phyloP scores from a whole-genome alignment of 2,113 vertebrate species.

The Proterorhinus semilunaris region DNA sequence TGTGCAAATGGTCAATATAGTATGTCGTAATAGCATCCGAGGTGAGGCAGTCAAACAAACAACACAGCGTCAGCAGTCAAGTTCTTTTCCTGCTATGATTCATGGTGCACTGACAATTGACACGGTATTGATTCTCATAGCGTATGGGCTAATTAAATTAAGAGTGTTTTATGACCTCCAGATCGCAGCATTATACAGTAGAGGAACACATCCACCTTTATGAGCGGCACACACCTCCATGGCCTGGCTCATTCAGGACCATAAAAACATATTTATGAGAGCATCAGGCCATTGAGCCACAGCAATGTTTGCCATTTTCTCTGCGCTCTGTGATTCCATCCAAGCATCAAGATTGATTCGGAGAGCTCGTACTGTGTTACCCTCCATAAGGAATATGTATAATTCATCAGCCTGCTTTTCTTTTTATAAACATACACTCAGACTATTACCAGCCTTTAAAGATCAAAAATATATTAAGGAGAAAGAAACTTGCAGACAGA shows the following conservation, averaged over 20 bases:
- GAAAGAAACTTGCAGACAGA: constrained; percentile 30
- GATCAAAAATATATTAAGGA: constrained; percentile 42
- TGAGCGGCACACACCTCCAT: constrained; percentile 66
- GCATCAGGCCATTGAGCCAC: constrained; percentile 74
- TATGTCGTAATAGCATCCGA: constrained; percentile 21
- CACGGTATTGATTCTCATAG: constrained; percentile 67
- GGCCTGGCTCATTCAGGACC: constrained; percentile 62
- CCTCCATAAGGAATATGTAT: constrained; percentile 77
- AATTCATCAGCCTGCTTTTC: constrained; percentile 67
- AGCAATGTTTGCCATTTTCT: constrained; percentile 78
- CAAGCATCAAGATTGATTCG: constrained; percentile 75
- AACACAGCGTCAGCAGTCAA: constrained; percentile 49
- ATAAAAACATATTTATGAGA: constrained; percentile 81
- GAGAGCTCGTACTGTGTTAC: constrained; percentile 73
- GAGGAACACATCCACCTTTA: constrained; percentile 60
- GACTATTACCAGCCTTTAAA: constrained; percentile 66
- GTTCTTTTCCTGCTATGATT: constrained; percentile 47
- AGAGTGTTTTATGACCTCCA: constrained; percentile 63
- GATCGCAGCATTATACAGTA: constrained; percentile 53
- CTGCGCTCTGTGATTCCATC: constrained; percentile 73
- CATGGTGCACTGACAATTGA: constrained; percentile 38
- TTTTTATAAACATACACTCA: constrained; percentile 67
- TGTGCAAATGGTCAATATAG: constrained; percentile 52
- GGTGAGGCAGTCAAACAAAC: constrained; percentile 33
- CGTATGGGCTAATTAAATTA: constrained; percentile 73